A percentile compares a stretch with the other conserved stretches of the same genome.
Evolutionary conservation across 1,140 invertebrate genomes (phyloP).

Genomic region (Drosophila santomea): DNA sequence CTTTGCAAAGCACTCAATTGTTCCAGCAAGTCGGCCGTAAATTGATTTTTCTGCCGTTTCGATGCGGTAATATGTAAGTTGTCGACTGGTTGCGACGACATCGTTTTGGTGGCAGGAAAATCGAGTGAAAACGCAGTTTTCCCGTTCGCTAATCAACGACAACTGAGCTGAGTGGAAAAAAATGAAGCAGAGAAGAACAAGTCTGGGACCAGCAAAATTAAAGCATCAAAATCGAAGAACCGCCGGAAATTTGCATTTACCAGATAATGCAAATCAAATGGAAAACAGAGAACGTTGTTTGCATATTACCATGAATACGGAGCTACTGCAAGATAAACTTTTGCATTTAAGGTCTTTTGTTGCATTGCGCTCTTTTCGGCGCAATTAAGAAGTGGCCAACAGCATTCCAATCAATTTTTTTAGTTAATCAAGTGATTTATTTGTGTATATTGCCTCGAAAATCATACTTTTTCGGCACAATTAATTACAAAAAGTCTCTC

Average conservation of each 20-base stretch:
- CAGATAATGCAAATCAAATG: constrained; percentile 52
- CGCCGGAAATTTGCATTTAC: constrained; percentile 30
- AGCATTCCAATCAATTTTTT: no score
- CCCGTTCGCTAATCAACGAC: constrained; percentile 9
- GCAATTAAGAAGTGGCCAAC: no score
- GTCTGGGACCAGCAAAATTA: not conserved
- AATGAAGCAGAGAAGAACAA: not conserved
- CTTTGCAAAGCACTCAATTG: constrained; percentile 43
- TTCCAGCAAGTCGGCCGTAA: constrained; percentile 39
- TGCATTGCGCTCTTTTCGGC: not conserved
- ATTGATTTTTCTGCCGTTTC: constrained; percentile 16
- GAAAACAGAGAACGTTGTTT: not conserved
- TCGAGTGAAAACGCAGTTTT: constrained; percentile 10
- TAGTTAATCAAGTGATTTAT: no score
- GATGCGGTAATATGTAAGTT: constrained; percentile 3
- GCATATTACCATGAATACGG: not conserved
- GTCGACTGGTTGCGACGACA: not conserved
- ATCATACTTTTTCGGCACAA: no score
- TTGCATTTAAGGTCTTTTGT: not conserved
- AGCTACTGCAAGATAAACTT: not conserved
- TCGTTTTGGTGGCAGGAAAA: not conserved
- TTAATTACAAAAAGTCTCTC: no score
- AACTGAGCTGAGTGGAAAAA: not conserved
- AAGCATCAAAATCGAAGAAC: constrained; percentile 19
- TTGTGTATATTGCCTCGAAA: no score